Evolutionary conservation across 1,140 invertebrate genomes (phyloP), one percentile per base, ranked within the genome.

Genomic region (Brachionus angularis): DNA sequence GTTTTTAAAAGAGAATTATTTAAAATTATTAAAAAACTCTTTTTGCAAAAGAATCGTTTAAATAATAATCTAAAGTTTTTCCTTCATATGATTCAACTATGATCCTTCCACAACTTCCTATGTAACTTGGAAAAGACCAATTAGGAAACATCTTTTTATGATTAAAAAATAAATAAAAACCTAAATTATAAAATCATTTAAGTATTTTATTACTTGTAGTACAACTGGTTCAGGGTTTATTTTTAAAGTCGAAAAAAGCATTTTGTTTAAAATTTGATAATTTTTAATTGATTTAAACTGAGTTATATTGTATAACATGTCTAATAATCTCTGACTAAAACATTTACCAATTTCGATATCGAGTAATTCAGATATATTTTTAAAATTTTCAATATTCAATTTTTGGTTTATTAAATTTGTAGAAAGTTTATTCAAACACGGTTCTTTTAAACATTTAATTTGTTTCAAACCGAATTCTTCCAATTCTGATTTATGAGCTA

Each of bases 221-320:
- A 70, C 47, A 16, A 70, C 25, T 0, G 67, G 67, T 44, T 70
- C 67, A 8, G 46, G 67, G 39, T 70, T 70, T 3, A 53, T 70
- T 50, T 53, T 27, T 3, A 70, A 27, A 34, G 44, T 67, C 14
- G 53, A 58, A 39, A 12, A 58, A 12, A 23, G 33, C 53, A 12
- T 14, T n/a, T 46, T 5, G n/a, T 36, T 33, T 18, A 50, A 42
- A 27, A 21, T 16, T 8, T 33, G n/a, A 3, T 31, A 12, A 8
- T 42, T 42, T 31, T 8, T 29, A 4, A 49, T 16, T 2, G n/a
- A 29, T 31, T n/a, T 42, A 16, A 16, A 50, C 29, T 33, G n/a
- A 4, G 27, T 39, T 29, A 36, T 7, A 44, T 25, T n/a, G n/a
- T 52, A 50, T 12, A 50, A 36, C 4, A 50, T 10, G 12, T 70